Evolutionary conservation across 1,140 invertebrate species (phyloP), one percentile per base, ranked within the genome.

Genomic region (Lordiphosa stackelbergi): DNA sequence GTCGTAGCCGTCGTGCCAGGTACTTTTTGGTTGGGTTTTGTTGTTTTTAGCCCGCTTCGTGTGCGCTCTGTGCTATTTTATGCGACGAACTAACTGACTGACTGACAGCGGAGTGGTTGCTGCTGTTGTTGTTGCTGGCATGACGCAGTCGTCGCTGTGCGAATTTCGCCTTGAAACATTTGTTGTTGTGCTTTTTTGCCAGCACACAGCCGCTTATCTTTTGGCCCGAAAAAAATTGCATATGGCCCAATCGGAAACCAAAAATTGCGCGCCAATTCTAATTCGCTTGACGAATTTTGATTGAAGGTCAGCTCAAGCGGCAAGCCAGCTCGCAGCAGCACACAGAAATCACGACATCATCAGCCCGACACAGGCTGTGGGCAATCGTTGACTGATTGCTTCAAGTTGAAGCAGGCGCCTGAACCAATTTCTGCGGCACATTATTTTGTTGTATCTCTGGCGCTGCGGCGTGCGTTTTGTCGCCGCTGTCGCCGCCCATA

Each of bases 91-190:
- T 70, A 62, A 68, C 58, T 57, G 53, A 53, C 63, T 59, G 64
- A 58, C 52, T 49, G 59, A 42, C 41, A 59, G 40, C 63, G 53
- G 56, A 68, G 55, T 46, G 59, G 65, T 68, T 73, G 68, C 47
- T 55, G 62, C 40, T 43, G 53, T 40, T 71, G 41, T 58, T 54
- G 36, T 55, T 66, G 38, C 54, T 59, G 60, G 53, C 66, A 66
- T 71, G 68, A 68, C 70, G 58, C 57, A 70, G 68, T 41, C 54
- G 41, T 56, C 55, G 59, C 38, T 72, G 46, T 63, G 62, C 69
- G 66, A 75, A 70, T 85, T 85, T 85, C 66, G 81, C 81, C 81
- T 85, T 85, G 81, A 85, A 85, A 85, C 81, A 85, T 85, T 85
- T 78, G 72, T 69, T 61, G 54, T 70, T 51, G 52, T 42, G 61